These are phyloP conservation scores for Styela plicata DNA, from an alignment of 23 tunicate genomes.

Conservation along the genomic window DNA sequence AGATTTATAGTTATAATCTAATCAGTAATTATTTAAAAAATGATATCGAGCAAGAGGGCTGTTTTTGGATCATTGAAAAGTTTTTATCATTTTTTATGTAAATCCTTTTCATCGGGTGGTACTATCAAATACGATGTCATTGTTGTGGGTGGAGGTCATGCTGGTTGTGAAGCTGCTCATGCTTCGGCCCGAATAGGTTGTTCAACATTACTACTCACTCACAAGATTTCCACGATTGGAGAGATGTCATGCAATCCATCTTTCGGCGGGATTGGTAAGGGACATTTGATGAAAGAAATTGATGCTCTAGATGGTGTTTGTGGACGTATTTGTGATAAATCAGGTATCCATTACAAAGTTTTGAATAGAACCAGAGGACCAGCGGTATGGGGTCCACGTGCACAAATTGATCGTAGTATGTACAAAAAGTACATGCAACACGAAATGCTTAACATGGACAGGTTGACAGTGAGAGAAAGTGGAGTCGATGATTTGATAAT, in stretches of 20 bases:
- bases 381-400: slow-evolving; percentile 97
- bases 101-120: neutral
- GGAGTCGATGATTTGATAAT: slow-evolving; percentile 78
- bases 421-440: slow-evolving; percentile 77
- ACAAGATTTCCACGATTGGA: slow-evolving; percentile 74
- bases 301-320: slow-evolving; percentile 95
- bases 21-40: too few relatives aligned
- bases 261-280: slow-evolving; percentile 95
- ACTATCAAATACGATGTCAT: slow-evolving; percentile 60
- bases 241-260: slow-evolving; percentile 99
- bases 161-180: slow-evolving; percentile 97
- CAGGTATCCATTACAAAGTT: slow-evolving; percentile 82
- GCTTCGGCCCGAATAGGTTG: slow-evolving; percentile 94
- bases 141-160: slow-evolving; percentile 98
- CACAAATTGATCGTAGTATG: slow-evolving; percentile 76
- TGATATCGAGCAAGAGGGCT: too few relatives aligned
- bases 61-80: neutral
- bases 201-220: slow-evolving; percentile 71
- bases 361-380: slow-evolving; percentile 81
- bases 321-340: slow-evolving; percentile 81
- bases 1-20: too few relatives aligned
- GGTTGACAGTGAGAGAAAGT: slow-evolving; percentile 56
- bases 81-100: neutral
- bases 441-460: slow-evolving; percentile 59
- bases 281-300: slow-evolving; percentile 81